Evolutionary conservation across 2,888 invertebrate species (phyloP).

Genomic region (Cheilosia soror): DNA sequence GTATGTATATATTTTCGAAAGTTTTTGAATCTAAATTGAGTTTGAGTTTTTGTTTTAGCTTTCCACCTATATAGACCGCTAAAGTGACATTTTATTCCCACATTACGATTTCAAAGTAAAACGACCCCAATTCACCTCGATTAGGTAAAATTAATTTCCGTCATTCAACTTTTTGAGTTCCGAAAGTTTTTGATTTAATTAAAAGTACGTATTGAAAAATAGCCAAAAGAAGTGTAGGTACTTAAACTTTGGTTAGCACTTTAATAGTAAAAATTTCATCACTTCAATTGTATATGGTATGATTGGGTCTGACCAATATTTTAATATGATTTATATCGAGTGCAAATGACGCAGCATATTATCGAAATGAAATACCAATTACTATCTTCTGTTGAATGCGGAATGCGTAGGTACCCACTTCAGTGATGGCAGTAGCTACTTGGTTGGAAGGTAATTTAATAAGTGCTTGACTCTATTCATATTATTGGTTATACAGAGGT

Average conservation of each 20-base stretch:
- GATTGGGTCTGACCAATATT: neutral
- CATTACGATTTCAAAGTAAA: slow-evolving; percentile 48
- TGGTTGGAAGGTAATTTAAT: too few species aligned
- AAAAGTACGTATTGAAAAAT: slow-evolving; percentile 45
- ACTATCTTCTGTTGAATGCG: neutral
- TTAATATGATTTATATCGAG: slow-evolving; percentile 12
- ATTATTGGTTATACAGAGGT: too few species aligned
- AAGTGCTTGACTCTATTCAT: too few species aligned
- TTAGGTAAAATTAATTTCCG: slow-evolving; percentile 65
- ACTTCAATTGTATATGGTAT: neutral
- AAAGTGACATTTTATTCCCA: slow-evolving; percentile 34
- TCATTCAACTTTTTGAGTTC: slow-evolving; percentile 57
- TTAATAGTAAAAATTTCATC: slow-evolving; percentile 20
- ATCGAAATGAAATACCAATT: neutral
- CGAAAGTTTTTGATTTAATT: slow-evolving; percentile 66
- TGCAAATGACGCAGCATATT: neutral
- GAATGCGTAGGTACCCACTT: neutral
- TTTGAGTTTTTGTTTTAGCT: slow-evolving; percentile 53
- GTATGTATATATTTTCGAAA: slow-evolving; percentile 31
- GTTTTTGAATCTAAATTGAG: slow-evolving; percentile 66
- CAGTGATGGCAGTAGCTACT: neutral
- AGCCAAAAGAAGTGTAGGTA: neutral
- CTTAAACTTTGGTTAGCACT: slow-evolving; percentile 7
- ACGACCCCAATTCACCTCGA: slow-evolving; percentile 58
- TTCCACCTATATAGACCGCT: neutral